Conservation (phyloP, 2,888 invertebrate genomes). For the Diaprepes abbreviatus region DNA sequence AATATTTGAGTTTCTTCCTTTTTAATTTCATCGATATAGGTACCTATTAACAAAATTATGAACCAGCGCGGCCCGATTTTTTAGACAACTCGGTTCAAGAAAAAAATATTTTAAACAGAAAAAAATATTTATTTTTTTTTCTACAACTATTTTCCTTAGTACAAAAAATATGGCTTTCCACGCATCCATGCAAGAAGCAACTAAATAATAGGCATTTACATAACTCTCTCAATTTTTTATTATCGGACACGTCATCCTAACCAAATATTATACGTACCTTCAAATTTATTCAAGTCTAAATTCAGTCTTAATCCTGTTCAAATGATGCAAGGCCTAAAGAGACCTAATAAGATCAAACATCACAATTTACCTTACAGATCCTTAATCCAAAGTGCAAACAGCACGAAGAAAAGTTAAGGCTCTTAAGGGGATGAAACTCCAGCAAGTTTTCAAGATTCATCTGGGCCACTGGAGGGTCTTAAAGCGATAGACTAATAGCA, state of each 20-base stretch:
- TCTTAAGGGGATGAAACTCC: constrained; percentile 40
- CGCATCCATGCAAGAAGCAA: too few species aligned
- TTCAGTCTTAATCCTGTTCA: not conserved
- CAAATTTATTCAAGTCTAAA: not conserved
- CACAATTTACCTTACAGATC: constrained; percentile 33
- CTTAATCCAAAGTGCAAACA: constrained; percentile 31
- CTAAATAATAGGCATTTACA: too few species aligned
- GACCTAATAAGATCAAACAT: constrained; percentile 9
- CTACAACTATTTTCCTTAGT: too few species aligned
- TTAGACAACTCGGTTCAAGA: too few species aligned
- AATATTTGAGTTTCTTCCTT: too few species aligned
- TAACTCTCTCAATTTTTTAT: too few species aligned
- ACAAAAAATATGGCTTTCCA: too few species aligned
- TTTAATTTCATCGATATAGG: not conserved
- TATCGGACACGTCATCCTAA: too few species aligned
- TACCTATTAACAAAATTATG: not conserved
- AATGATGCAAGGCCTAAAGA: not conserved
- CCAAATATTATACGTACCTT: not conserved
- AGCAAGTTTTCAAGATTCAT: constrained; percentile 21
- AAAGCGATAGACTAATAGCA: constrained; percentile 65
- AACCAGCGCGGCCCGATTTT: not conserved
- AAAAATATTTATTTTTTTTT: too few species aligned
- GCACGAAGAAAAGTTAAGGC: constrained; percentile 22
- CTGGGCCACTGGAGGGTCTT: constrained; percentile 58
- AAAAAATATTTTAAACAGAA: too few species aligned